Base-by-base conservation (phyloP, 2,888 invertebrate species). In the Axea sp. region DNA sequence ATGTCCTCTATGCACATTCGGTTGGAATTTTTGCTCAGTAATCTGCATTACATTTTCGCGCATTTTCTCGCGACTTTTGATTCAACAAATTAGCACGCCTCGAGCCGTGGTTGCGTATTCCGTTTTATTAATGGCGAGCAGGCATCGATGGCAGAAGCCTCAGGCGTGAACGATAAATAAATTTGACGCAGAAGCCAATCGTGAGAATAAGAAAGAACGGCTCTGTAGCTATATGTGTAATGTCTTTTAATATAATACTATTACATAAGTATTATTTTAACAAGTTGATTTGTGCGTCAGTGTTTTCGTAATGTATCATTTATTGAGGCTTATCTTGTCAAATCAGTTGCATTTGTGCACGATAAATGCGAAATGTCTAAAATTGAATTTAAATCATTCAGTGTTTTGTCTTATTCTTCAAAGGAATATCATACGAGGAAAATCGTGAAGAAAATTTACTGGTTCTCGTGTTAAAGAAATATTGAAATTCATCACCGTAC, bases 231-330 rank as follows among this genome's bases (percentile, higher is more conserved):
- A 5, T 11, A 14, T 11, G 39, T 24, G 14, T 37, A 59, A 37
- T 35, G 15, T 45, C 17, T 26, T 35, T 45, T 35, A 35, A 45
- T 30, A 39, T 39, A 39, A 62, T 31, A 14, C 30, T 22, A 39
- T 62, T 49, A 41, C 22, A 62, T 62, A 62, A 62, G 26, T 45
- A 53, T 43, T 45, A 43, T 65, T 55, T 55, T 45, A 55, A 53
- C 43, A 45, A 17, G 55, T 65, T 51, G 51, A 53, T 64, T 45
- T 37, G 45, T 65, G 35, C 22, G 35, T 45, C 45, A 8, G 28
- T 19, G 37, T 43, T 53, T 55, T 65, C 12, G 30, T 43, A 51
- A 64, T 51, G 11, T 43, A 64, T 64, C 64, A 53, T 64, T 64
- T 62, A 51, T 62, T 26, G 35, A 8, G 6, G 24, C 33, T 47